Evolutionary conservation across 2,113 vertebrate genomes (phyloP), one percentile per base, ranked within the genome.

Genomic region (Setophaga coronata): DNA sequence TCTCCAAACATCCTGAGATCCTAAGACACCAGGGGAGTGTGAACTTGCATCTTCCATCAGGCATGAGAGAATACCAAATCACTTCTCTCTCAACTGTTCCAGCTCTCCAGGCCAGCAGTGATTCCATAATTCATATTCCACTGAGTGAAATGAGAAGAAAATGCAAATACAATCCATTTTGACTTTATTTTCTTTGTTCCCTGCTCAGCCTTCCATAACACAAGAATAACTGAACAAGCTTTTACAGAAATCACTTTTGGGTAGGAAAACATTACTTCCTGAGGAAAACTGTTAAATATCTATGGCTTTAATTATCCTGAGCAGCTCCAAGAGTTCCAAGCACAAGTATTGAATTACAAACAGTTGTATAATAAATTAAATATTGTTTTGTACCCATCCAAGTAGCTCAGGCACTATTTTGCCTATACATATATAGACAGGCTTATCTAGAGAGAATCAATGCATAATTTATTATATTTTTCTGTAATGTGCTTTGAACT

Each of bases 401-500:
- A 56, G 10, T 36, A 48, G 72, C 50, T 73, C 45, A 85, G 62
- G 38, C 45, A 73, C 67, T 70, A 5, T 80, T 93, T 93, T 92
- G 67, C 38, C 42, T 77, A 26, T 66, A 66, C 7, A 11, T 50
- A 34, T 31, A 62, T 38, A 81, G 50, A 66, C 62, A 66, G 0
- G 0, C 14, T 83, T 89, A 57, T 78, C 56, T 81, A 45, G 53
- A 86, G 50, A 80, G 42, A 58, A 83, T 81, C 38, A 36, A 64
- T 92, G 29, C 74, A 87, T 78, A 81, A 92, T 89, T 93, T 73
- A 95, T 77, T 93, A 26, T 23, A 74, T 73, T 87, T 87, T 93
- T 74, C 58, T 69, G 34, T 83, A 67, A 40, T 36, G 12, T 90
- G 53, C 21, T 85, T 33, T 77, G 79, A 95, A 80, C 82, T 80